Evolutionary conservation across 2,113 vertebrate genomes (phyloP).

Genomic region (Ciconia boyciana): DNA sequence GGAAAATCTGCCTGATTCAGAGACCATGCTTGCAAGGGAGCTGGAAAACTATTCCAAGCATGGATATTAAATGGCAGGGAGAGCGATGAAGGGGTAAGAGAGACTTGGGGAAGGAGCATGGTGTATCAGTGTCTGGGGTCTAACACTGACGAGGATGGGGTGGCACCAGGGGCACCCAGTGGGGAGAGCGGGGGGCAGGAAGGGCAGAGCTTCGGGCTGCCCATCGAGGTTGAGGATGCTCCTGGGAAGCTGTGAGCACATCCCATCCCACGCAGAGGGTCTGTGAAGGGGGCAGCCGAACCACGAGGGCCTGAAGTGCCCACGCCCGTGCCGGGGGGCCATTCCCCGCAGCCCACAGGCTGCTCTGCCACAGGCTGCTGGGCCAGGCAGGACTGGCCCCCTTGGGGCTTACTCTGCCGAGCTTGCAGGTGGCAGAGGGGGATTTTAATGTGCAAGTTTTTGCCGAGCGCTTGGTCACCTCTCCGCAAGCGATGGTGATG

Average conservation of each 20-base stretch:
- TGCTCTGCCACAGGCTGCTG: not conserved
- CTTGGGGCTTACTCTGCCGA: not conserved
- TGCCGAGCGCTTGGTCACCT: not conserved
- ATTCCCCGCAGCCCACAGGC: not conserved
- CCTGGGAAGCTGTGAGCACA: not conserved
- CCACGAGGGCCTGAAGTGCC: not conserved
- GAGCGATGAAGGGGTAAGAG: not conserved
- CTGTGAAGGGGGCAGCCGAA: not conserved
- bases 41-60: not conserved
- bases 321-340: accelerated
- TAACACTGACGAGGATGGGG: accelerated
- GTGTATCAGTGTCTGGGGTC: not conserved
- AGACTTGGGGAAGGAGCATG: not conserved
- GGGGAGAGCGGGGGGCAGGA: accelerated
- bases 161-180: not conserved
- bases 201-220: not conserved
- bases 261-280: not conserved
- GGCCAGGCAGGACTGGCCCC: accelerated
- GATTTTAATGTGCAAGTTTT: not conserved
- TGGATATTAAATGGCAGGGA: not conserved
- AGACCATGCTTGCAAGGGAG: not conserved
- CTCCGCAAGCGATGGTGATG: not conserved
- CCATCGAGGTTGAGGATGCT: not conserved
- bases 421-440: not conserved
- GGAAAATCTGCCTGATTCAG: not conserved